phyloP scores from a whole-genome alignment of 2,797 vertebrate genomes.

The Sebastes cheni region DNA sequence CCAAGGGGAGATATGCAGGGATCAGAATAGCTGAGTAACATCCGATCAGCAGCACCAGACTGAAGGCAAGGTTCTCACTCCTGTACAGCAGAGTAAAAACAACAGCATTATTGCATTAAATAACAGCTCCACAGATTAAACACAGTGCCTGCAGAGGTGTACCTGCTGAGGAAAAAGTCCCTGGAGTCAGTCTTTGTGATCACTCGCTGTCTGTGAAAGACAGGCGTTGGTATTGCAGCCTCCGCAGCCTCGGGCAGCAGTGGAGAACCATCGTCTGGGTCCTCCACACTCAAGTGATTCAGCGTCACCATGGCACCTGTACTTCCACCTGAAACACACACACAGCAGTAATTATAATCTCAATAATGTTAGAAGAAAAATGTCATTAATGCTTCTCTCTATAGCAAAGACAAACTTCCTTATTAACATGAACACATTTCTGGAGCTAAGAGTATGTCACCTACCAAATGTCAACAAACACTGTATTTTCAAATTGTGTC shows the following conservation, averaged over 20 bases:
- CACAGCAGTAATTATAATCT: neutral
- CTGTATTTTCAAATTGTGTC: neutral
- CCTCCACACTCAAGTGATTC: conserved; percentile 67
- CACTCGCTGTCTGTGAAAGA: conserved; percentile 18
- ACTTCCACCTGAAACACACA: conserved; percentile 27
- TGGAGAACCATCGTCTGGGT: conserved; percentile 52
- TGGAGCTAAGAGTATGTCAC: neutral
- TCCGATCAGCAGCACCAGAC: conserved; percentile 74
- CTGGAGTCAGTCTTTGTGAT: conserved; percentile 35
- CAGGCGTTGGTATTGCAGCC: conserved; percentile 3
- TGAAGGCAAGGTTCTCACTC: conserved; percentile 71
- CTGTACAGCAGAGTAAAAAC: conserved; percentile 47
- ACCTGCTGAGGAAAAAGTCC: conserved; percentile 78
- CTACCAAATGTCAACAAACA: neutral
- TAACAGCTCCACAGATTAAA: neutral
- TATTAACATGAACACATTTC: neutral
- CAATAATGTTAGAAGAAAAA: neutral
- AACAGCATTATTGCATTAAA: neutral
- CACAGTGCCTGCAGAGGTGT: neutral
- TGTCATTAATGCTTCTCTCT: neutral
- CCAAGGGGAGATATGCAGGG: conserved; percentile 74
- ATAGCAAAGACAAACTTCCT: neutral
- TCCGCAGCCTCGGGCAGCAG: conserved; percentile 66
- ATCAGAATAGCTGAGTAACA: conserved; percentile 80
- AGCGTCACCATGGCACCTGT: conserved; percentile 67